A percentile compares a stretch with the other conserved stretches of the same genome.
phyloP scores from a whole-genome alignment of 1,140 invertebrate genomes.

The Bombus turneri region DNA sequence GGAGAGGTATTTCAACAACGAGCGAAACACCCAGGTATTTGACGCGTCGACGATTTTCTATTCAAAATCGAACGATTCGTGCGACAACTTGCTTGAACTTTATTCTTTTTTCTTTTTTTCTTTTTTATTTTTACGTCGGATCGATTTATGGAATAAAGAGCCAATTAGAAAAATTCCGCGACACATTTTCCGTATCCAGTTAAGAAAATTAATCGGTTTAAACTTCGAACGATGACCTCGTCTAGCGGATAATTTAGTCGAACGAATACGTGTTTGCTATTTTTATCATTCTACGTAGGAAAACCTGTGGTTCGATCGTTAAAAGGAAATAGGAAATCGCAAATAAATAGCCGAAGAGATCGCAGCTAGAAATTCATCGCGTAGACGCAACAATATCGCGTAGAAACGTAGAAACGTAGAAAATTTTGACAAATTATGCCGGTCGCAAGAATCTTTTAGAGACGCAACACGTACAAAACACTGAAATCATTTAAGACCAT shows the following conservation, averaged over 20 bases:
- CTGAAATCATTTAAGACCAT: not conserved
- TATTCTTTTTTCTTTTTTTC: too few species aligned
- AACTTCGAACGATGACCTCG: not conserved
- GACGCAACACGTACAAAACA: not conserved
- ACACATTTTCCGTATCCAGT: too few species aligned
- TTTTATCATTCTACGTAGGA: too few species aligned
- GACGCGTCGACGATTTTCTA: not conserved
- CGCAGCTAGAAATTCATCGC: too few species aligned
- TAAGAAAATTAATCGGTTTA: not conserved
- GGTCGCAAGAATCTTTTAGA: not conserved
- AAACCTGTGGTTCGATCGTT: too few species aligned
- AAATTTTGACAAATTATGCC: too few species aligned
- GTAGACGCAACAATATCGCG: too few species aligned
- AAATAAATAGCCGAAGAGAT: too few species aligned
- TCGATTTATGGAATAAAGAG: not conserved
- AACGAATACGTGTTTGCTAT: too few species aligned
- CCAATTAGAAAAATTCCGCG: not conserved
- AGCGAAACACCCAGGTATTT: too few species aligned
- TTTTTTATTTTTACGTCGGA: not conserved
- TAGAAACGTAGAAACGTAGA: too few species aligned
- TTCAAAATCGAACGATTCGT: conserved; percentile 1
- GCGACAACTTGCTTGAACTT: not conserved
- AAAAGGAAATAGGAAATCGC: too few species aligned
- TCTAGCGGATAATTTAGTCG: not conserved
- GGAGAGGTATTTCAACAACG: not conserved